Evolutionary conservation across 2,888 invertebrate genomes (phyloP).

Genomic region (Vanessa cardui): DNA sequence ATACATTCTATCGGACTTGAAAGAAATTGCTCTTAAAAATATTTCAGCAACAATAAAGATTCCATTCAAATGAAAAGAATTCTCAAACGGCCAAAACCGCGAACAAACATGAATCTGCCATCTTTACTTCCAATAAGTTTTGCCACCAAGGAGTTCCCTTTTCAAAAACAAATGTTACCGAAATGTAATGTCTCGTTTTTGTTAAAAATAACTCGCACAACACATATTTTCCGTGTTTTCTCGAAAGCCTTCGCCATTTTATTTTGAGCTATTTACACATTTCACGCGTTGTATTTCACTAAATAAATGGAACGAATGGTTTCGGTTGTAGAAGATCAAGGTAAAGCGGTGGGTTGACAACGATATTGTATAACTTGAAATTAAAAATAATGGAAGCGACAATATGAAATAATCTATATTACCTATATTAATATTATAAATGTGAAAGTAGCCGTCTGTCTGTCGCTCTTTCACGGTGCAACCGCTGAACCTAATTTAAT

Average conservation of each 20-base stretch:
- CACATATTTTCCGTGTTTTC: conserved; percentile 68
- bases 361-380: conserved; percentile 50
- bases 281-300: conserved; percentile 21
- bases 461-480: too few relatives aligned
- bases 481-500: too few relatives aligned
- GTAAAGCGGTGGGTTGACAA: conserved; percentile 53
- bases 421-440: too few relatives aligned
- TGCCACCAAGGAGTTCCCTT: conserved; percentile 8
- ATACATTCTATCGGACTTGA: too few relatives aligned
- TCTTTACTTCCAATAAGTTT: conserved; percentile 24
- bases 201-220: conserved; percentile 67
- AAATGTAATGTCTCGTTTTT: conserved; percentile 74
- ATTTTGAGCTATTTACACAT: conserved; percentile 19
- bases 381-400: background rate
- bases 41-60: too few relatives aligned
- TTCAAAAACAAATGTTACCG: conserved; percentile 11
- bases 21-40: too few relatives aligned
- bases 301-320: conserved; percentile 24
- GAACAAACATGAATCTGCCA: conserved; percentile 28
- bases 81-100: conserved; percentile 4
- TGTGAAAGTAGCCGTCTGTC: too few relatives aligned
- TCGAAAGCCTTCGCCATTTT: conserved; percentile 44
- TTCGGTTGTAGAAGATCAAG: conserved; percentile 43
- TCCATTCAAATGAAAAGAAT: conserved; percentile 4
- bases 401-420: too few relatives aligned